These are phyloP conservation scores for Lasioglossum pauxillum DNA, from an alignment of 2,888 invertebrate species.

Conservation along the genomic window DNA sequence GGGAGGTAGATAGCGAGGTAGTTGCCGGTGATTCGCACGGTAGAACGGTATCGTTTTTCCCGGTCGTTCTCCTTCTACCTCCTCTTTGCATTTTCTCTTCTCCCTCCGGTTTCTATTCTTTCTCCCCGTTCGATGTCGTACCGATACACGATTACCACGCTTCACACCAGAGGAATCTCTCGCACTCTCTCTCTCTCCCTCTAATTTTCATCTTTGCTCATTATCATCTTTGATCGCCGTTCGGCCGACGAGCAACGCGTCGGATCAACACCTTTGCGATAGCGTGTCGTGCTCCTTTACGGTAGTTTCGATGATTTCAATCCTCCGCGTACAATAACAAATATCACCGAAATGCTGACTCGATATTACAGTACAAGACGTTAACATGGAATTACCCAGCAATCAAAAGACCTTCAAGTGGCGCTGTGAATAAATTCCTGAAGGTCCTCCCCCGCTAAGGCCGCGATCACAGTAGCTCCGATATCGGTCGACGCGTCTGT, in stretches of 20 bases:
- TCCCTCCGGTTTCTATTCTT: background rate
- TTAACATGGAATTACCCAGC: background rate
- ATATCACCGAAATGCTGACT: too few species aligned
- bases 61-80: background rate
- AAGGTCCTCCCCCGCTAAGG: background rate
- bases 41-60: constrained; percentile 25
- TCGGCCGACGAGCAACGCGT: background rate
- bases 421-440: background rate
- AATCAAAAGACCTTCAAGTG: background rate
- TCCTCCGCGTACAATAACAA: background rate
- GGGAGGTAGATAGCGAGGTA: constrained; percentile 9
- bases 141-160: background rate
- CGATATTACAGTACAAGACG: too few species aligned
- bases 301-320: background rate
- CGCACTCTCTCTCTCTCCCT: background rate
- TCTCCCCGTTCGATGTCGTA: background rate
- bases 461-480: too few species aligned
- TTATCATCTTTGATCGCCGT: background rate
- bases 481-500: too few species aligned
- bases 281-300: background rate
- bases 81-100: background rate
- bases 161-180: background rate
- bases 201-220: background rate
- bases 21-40: constrained; percentile 17
- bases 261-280: background rate